These are phyloP conservation scores for Acomys russatus DNA, from an alignment of 2,797 vertebrate species.

Conservation along the genomic window DNA sequence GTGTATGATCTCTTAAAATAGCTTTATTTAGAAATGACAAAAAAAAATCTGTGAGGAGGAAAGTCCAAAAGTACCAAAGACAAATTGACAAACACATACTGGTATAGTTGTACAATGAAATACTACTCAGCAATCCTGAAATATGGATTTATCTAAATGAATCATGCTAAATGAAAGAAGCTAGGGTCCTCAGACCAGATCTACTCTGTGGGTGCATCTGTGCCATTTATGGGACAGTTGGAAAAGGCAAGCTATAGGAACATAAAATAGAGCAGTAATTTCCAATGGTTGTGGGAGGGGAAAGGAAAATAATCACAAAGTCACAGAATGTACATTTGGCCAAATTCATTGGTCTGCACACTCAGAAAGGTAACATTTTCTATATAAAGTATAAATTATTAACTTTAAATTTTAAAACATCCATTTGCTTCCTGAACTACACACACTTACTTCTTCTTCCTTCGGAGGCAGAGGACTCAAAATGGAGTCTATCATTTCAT, in stretches of 20 bases:
- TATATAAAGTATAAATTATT: not conserved
- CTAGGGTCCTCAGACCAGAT: too few relatives aligned
- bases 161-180: not conserved
- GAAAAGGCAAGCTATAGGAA: not conserved
- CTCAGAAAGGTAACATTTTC: not conserved
- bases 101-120: not conserved
- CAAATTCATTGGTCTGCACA: not conserved
- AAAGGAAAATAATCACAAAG: not conserved
- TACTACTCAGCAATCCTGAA: not conserved
- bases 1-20: not conserved
- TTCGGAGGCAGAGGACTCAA: not conserved
- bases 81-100: not conserved
- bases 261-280: not conserved
- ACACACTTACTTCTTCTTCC: not conserved
- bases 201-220: not conserved
- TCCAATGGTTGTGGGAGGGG: fast-evolving
- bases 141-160: not conserved
- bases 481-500: not conserved
- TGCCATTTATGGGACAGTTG: not conserved
- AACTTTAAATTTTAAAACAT: not conserved
- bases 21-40: not conserved
- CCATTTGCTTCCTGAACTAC: not conserved
- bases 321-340: not conserved
- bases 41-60: not conserved
- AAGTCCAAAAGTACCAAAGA: not conserved